Conservation (phyloP, 2,797 vertebrate genomes). For the Acanthurus lineatus region DNA sequence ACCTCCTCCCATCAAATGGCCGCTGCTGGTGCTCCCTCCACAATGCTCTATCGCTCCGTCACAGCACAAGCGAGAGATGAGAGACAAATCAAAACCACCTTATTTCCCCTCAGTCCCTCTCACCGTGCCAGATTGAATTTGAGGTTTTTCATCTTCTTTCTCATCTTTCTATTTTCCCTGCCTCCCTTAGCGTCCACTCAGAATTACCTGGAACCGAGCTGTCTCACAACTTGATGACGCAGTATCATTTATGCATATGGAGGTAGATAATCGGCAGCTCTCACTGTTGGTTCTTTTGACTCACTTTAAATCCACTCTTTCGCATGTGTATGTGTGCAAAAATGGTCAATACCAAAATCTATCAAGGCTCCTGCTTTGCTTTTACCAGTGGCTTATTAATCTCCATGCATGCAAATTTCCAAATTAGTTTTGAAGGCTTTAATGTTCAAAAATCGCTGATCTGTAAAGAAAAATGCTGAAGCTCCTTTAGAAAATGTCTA, state of each 20-base stretch:
- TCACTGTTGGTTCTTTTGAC: conserved; percentile 41
- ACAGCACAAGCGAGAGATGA: conserved; percentile 74
- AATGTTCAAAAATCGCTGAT: conserved; percentile 20
- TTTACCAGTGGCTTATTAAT: conserved; percentile 19
- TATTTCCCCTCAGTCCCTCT: conserved; percentile 81
- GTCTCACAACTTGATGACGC: conserved; percentile 67
- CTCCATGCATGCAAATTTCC: conserved; percentile 31
- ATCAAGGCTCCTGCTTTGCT: conserved; percentile 7
- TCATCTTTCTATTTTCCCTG: conserved; percentile 73
- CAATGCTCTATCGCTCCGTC: conserved; percentile 74
- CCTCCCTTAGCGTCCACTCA: conserved; percentile 73
- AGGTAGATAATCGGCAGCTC: conserved; percentile 45
- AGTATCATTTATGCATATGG: conserved; percentile 62
- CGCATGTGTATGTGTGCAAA: conserved; percentile 29
- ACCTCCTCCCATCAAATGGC: conserved; percentile 50
- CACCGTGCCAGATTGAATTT: conserved; percentile 83
- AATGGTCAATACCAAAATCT: conserved; percentile 28
- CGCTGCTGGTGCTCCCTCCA: conserved; percentile 54
- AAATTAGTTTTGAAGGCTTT: conserved; percentile 38
- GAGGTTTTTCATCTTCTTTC: conserved; percentile 84
- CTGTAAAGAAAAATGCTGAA: conserved; percentile 17
- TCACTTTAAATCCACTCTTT: conserved; percentile 53
- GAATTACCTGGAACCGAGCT: conserved; percentile 75
- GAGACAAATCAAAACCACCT: conserved; percentile 83
- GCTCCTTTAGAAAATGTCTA: neutral